Evolutionary conservation across 2,113 vertebrate genomes (phyloP).

Genomic region (Cryptomyrus ogoouensis): DNA sequence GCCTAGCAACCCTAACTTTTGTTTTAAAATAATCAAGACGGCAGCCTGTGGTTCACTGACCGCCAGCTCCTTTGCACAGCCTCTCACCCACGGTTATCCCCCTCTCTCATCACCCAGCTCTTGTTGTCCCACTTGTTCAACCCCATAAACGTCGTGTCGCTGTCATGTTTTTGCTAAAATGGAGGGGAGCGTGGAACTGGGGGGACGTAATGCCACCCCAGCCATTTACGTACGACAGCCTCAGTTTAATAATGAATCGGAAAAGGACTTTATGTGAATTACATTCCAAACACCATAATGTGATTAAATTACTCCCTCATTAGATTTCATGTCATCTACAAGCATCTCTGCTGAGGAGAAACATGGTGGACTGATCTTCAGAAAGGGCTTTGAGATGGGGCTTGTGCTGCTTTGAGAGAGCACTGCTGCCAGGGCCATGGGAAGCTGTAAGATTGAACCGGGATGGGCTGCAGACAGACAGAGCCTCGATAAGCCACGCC

Average conservation of each 20-base stretch:
- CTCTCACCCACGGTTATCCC: neutral
- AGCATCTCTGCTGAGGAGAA: constrained; percentile 26
- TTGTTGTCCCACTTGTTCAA: neutral
- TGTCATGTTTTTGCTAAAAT: neutral
- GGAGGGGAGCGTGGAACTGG: neutral
- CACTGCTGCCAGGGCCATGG: neutral
- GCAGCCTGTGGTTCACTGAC: neutral
- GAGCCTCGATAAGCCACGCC: neutral
- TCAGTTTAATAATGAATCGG: constrained; percentile 5
- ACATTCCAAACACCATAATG: constrained; percentile 25
- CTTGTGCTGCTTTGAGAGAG: neutral
- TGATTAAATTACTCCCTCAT: constrained; percentile 41
- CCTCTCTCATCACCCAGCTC: neutral
- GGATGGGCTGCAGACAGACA: neutral
- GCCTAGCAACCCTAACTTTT: neutral
- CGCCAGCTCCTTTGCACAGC: neutral
- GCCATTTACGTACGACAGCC: neutral
- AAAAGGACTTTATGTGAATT: constrained; percentile 5
- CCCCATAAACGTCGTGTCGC: neutral
- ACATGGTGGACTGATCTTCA: constrained; percentile 7
- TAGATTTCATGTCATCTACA: constrained; percentile 34
- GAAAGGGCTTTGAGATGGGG: neutral
- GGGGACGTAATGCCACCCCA: neutral
- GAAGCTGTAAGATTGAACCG: neutral
- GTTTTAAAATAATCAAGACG: neutral